A percentile compares a stretch with the other conserved stretches of the same genome.
Conservation (phyloP, 2,888 invertebrate species). For the Hetaerina titia region DNA sequence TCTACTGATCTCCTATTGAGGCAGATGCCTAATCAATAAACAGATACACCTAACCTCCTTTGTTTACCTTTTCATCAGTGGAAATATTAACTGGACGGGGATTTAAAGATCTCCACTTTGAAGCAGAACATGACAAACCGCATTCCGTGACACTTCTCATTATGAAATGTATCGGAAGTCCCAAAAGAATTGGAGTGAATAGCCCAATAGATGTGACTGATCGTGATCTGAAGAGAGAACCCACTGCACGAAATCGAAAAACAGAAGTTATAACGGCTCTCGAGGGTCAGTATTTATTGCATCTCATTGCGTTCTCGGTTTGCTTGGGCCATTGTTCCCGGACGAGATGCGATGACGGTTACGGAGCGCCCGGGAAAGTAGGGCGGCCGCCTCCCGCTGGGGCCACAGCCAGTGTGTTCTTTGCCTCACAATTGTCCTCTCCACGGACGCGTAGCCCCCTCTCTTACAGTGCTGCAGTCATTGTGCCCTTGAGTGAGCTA, state of each 20-base stretch:
- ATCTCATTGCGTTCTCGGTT: background rate
- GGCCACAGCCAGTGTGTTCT: background rate
- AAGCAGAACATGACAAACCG: background rate
- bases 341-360: background rate
- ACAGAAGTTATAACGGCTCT: background rate
- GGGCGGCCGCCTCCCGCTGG: background rate
- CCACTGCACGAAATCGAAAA: background rate
- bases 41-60: too few species aligned
- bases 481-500: background rate
- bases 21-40: too few species aligned
- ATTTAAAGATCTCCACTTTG: too few species aligned
- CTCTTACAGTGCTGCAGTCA: background rate
- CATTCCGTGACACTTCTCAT: background rate
- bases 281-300: background rate
- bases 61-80: too few species aligned
- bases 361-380: background rate
- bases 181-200: background rate
- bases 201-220: background rate
- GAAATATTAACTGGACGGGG: too few species aligned
- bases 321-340: background rate
- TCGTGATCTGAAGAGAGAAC: background rate
- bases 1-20: too few species aligned
- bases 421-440: background rate
- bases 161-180: background rate
- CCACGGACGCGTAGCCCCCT: background rate